Conservation (phyloP, 2,797 vertebrate genomes). For the Pagetopsis macropterus region DNA sequence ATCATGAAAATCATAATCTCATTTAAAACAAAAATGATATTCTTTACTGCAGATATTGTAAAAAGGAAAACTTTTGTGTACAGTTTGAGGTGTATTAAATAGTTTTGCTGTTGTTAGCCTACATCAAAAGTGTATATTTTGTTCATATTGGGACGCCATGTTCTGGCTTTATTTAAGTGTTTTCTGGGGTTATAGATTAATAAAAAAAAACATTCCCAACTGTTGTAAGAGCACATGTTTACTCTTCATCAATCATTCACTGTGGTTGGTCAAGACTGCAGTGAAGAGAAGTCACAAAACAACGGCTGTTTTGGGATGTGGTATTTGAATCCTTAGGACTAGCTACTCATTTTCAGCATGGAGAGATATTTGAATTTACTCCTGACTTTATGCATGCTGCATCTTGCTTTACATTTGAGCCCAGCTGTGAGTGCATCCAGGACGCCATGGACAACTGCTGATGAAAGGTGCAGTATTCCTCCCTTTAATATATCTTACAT, state of each 20-base stretch:
- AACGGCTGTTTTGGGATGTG: constrained; percentile 21
- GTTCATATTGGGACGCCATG: neutral
- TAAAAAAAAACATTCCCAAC: constrained; percentile 42
- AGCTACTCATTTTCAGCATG: constrained; percentile 58
- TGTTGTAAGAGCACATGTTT: constrained; percentile 71
- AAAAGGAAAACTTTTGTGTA: neutral
- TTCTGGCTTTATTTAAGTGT: neutral
- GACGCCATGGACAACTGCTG: constrained; percentile 39
- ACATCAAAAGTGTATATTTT: constrained; percentile 7
- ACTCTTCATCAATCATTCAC: constrained; percentile 83
- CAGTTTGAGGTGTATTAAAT: neutral
- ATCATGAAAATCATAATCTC: no score
- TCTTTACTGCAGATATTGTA: neutral
- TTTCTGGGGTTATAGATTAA: constrained; percentile 23
- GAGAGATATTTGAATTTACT: constrained; percentile 31
- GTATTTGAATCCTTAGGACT: constrained; percentile 11
- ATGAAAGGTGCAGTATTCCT: constrained; percentile 64
- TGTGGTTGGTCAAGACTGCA: constrained; percentile 37
- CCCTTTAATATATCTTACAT: neutral
- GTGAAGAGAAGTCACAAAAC: constrained; percentile 14
- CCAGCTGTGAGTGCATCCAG: constrained; percentile 33
- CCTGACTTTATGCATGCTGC: constrained; percentile 51
- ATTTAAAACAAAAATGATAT: neutral
- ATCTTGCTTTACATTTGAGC: constrained; percentile 37
- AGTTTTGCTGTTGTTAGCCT: neutral